phyloP scores from a whole-genome alignment of 2,797 vertebrate genomes.

The Enteromius unitaeniatus region DNA sequence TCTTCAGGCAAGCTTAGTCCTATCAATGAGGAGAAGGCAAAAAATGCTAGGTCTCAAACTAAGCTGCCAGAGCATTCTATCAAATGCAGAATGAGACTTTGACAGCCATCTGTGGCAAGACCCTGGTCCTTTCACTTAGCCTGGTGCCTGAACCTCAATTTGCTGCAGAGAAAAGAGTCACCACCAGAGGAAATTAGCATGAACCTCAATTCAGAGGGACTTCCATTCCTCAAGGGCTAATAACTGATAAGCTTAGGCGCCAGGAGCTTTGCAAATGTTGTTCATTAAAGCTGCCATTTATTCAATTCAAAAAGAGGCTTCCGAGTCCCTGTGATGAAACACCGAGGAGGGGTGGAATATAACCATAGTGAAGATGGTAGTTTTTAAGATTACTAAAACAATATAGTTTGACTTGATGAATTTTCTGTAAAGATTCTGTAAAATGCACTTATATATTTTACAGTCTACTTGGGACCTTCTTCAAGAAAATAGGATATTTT shows the following conservation, averaged over 20 bases:
- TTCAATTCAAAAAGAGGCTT: constrained; percentile 44
- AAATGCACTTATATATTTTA: not conserved
- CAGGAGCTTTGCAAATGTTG: constrained; percentile 52
- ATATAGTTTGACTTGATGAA: constrained; percentile 3
- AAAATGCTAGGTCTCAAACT: constrained; percentile 7
- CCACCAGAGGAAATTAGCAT: constrained; percentile 46
- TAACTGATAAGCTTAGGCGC: constrained; percentile 54
- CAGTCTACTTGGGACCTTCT: not conserved
- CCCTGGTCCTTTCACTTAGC: constrained; percentile 36
- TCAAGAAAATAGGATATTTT: not conserved
- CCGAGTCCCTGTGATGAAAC: constrained; percentile 27
- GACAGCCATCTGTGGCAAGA: constrained; percentile 42
- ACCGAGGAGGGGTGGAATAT: not conserved
- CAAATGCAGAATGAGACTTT: constrained; percentile 48
- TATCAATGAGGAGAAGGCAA: constrained; percentile 37
- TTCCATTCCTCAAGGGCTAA: constrained; percentile 50
- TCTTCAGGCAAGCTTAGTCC: constrained; percentile 27
- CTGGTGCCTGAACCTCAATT: constrained; percentile 28
- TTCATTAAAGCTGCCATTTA: constrained; percentile 54
- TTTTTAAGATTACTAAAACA: constrained; percentile 25
- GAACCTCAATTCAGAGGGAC: constrained; percentile 41
- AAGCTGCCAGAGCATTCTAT: constrained; percentile 22
- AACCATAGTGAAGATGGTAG: not conserved
- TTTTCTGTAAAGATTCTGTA: not conserved
- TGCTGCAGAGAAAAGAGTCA: constrained; percentile 39